Conservation (phyloP, 2,113 vertebrate species). For the Pteropus alecto region DNA sequence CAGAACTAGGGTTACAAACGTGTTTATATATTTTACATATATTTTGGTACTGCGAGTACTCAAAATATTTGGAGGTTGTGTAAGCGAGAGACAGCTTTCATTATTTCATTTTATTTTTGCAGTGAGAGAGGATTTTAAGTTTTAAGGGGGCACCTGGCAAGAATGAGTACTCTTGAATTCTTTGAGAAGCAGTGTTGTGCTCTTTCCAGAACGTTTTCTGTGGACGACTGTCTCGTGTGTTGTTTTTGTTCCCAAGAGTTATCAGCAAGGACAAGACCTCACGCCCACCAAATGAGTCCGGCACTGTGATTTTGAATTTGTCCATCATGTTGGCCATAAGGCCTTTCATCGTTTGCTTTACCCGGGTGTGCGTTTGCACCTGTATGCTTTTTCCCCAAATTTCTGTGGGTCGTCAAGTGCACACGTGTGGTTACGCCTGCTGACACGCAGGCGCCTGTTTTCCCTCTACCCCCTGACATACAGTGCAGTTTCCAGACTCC, state of each 20-base stretch:
- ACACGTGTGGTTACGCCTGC: background rate
- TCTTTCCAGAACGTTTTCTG: background rate
- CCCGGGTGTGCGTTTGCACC: accelerated
- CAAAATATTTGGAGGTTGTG: constrained; percentile 36
- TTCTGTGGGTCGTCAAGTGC: accelerated
- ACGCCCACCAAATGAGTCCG: background rate
- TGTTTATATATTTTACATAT: constrained; percentile 28
- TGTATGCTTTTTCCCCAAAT: background rate
- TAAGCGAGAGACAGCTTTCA: constrained; percentile 21
- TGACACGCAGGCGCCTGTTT: background rate
- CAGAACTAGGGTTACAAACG: constrained; percentile 44
- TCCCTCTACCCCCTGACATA: accelerated
- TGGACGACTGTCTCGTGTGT: background rate
- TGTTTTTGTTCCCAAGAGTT: background rate
- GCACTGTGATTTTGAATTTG: background rate
- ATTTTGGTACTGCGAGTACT: background rate
- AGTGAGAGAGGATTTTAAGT: background rate
- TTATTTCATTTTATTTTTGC: constrained; percentile 5
- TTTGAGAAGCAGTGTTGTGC: background rate
- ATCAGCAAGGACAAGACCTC: background rate
- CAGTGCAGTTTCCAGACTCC: background rate
- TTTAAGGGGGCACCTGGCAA: background rate
- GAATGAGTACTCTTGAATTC: background rate
- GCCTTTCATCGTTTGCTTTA: background rate
- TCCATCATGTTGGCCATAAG: background rate